Percentiles rank a stretch among this genome's conserved stretches.
Evolutionary conservation across 2,888 invertebrate species (phyloP).

Genomic region (Hedychridium roseum): DNA sequence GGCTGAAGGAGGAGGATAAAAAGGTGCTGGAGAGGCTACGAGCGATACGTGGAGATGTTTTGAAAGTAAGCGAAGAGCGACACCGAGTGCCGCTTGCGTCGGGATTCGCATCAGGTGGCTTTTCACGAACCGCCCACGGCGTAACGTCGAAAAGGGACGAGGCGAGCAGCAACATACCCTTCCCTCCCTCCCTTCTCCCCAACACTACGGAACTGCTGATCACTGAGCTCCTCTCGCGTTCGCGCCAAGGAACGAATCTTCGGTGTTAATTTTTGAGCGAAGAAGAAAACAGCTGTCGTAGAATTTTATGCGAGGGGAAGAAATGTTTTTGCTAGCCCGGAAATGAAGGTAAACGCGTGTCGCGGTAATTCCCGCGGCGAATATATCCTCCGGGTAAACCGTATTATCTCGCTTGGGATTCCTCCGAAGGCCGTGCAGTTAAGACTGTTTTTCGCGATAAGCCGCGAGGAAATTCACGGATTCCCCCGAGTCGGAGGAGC

Average conservation of each 20-base stretch:
- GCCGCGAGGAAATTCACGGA: not conserved
- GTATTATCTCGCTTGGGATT: too few relatives aligned
- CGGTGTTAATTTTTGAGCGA: too few relatives aligned
- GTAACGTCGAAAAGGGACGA: slow-evolving; percentile 11
- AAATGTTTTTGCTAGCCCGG: too few relatives aligned
- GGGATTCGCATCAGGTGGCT: slow-evolving; percentile 44
- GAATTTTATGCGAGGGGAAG: too few relatives aligned
- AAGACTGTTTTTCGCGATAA: too few relatives aligned
- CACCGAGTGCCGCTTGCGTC: slow-evolving; percentile 28
- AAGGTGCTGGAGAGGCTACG: slow-evolving; percentile 6
- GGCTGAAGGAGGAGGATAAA: slow-evolving; percentile 5
- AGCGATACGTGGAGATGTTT: slow-evolving; percentile 52
- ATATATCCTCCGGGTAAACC: too few relatives aligned
- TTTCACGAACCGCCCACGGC: slow-evolving; percentile 46
- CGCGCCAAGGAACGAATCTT: too few relatives aligned
- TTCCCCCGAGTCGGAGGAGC: not conserved
- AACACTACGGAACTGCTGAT: not conserved
- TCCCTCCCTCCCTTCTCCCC: not conserved
- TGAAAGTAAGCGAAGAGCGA: slow-evolving; percentile 46
- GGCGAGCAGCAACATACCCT: slow-evolving; percentile 9
- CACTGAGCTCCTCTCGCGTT: too few relatives aligned
- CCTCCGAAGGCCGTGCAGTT: too few relatives aligned
- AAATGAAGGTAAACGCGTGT: not conserved
- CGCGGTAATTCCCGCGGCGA: not conserved
- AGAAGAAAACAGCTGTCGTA: too few relatives aligned